Evolutionary conservation across 2,888 invertebrate genomes (phyloP), one percentile per base, ranked within the genome.

Genomic region (Lysandra bellargus): DNA sequence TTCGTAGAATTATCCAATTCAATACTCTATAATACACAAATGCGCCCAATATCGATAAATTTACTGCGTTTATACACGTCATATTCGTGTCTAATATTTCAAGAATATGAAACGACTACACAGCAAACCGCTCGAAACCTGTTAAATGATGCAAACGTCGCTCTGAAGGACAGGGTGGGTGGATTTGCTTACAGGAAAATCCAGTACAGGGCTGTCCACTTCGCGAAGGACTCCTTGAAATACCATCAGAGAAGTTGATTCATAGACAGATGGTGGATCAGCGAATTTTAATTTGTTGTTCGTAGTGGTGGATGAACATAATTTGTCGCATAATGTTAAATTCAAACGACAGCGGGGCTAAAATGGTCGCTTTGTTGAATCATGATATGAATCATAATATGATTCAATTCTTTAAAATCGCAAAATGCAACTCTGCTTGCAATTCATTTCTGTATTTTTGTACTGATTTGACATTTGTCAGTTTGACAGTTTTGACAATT

Each of bases 101-200:
- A 80, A 81, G 53, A 83, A 84, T 84, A 84, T 80, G 82, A 85
- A 85, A 81, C 85, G 82, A 81, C 85, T 85, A 83, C 82, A 85
- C 83, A 79, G 83, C 83, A 84, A 84, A 83, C 85, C 82, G 81
- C 83, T 84, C 82, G 82, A 85, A 83, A 80, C 79, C 79, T 76
- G 81, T 82, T 86, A 85, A 87, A 89, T 86, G 87, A 88, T 85
- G 85, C 82, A 83, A 86, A 84, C 83, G 84, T 82, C 83, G 82
- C 85, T 85, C 86, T 85, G 80, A 83, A 83, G 82, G 83, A 81
- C 82, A 80, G 80, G 83, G 83, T 83, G 83, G 82, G 80, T 83
- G 82, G 82, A 80, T 81, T 81, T 82, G 85, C 84, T 85, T 86
- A 88, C 86, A 87, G 85, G 87, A 85, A 85, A 88, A 86, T 87